Conservation (phyloP, 1,140 invertebrate genomes). For the Araneus ventricosus region DNA sequence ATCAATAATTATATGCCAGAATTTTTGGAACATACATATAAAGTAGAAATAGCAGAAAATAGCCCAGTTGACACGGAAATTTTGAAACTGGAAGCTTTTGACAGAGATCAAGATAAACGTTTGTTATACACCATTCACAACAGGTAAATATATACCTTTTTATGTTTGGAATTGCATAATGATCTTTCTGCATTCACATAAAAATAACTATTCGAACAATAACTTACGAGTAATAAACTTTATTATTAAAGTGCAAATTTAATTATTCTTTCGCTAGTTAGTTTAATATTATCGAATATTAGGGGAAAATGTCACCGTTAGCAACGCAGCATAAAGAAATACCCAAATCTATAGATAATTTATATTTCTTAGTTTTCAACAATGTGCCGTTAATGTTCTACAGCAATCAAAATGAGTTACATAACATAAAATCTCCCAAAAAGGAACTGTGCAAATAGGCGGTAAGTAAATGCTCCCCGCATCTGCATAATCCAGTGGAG, state of each 20-base stretch:
- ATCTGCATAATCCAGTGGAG: too few relatives aligned
- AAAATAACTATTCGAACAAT: neutral
- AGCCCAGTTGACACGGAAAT: constrained; percentile 85
- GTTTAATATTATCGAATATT: too few relatives aligned
- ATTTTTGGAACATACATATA: constrained; percentile 86
- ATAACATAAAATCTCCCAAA: too few relatives aligned
- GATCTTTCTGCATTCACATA: neutral
- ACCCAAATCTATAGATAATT: too few relatives aligned
- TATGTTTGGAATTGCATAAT: neutral
- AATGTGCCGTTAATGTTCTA: too few relatives aligned
- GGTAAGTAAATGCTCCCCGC: too few relatives aligned
- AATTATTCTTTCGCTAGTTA: too few relatives aligned
- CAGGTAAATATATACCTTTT: constrained; percentile 52
- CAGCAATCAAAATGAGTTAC: too few relatives aligned
- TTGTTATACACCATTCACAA: constrained; percentile 88
- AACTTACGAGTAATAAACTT: neutral
- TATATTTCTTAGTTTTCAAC: too few relatives aligned
- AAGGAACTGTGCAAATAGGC: too few relatives aligned
- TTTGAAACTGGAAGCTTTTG: constrained; percentile 85
- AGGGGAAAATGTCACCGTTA: too few relatives aligned
- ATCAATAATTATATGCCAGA: constrained; percentile 90
- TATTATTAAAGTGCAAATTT: neutral
- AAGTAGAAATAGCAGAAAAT: constrained; percentile 88
- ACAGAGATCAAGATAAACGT: constrained; percentile 85
- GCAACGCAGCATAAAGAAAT: too few relatives aligned